Evolutionary conservation across 2,113 vertebrate species (phyloP), one percentile per base, ranked within the genome.

Genomic region (Rhinogobius similis): DNA sequence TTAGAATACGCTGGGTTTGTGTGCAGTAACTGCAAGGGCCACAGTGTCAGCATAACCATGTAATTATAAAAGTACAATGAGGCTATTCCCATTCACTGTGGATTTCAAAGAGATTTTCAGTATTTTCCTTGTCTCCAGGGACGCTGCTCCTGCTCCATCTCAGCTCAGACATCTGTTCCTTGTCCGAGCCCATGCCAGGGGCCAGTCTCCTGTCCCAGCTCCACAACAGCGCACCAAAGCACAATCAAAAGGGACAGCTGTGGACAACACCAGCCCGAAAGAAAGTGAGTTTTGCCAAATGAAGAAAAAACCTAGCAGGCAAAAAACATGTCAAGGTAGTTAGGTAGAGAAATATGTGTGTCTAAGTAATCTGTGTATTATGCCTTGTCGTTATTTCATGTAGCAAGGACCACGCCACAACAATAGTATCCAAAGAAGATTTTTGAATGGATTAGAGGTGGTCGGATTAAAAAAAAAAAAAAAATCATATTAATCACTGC

Each of bases 161-260:
- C 53, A 68, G 23, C 43, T 59, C 70, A 63, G 82, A 82, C 87
- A 92, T 89, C 87, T 87, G 87, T 72, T 84, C 68, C 58, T 52
- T 38, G 65, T 81, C 81, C 62, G 24, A 72, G 67, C 26, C 62
- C 7, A 67, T 73, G 88, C 87, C 81, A 82, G 86, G 58, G 82
- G 69, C 61, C 78, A 81, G 81, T 36, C 7, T 61, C 10, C 32
- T 38, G 10, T 5, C 32, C 58, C 81, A 48, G 64, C 78, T 59
- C 61, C 73, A 52, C 65, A 56, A 41, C 41, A 61, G 69, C 82
- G 72, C 83, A 88, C 87, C 87, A 89, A 84, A 75, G 66, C 53
- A 71, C 75, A 77, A 89, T 90, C 87, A 90, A 88, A 86, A 82
- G 63, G 68, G 82, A 83, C 84, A 88, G 78, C 85, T 87, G 86